phyloP scores from a whole-genome alignment of 2,888 invertebrate species.

The Neoscelio sp. region DNA sequence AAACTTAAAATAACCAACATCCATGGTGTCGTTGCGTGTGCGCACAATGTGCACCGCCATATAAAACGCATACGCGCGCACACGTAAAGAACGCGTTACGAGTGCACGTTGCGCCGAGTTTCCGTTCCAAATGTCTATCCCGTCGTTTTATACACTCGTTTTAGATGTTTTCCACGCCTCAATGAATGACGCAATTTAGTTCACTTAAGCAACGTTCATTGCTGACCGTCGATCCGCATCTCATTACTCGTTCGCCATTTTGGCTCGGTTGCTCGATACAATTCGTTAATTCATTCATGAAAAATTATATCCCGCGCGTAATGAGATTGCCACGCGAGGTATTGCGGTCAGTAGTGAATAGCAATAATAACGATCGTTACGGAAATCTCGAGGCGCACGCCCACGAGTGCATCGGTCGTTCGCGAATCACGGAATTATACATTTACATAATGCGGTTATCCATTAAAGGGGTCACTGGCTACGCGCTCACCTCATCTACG shows the following conservation, averaged over 20 bases:
- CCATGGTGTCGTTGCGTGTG: conserved; percentile 58
- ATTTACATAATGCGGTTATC: conserved; percentile 74
- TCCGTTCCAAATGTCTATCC: conserved; percentile 40
- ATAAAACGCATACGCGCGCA: conserved; percentile 43
- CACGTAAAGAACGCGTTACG: conserved; percentile 25
- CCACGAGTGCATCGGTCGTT: conserved; percentile 72
- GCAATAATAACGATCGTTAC: conserved; percentile 76
- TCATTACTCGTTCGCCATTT: conserved; percentile 15
- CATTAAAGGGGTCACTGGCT: conserved; percentile 63
- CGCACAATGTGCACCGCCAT: conserved; percentile 48
- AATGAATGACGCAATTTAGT: conserved; percentile 30
- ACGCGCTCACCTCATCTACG: conserved; percentile 51
- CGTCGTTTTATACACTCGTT: neutral
- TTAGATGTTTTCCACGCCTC: conserved; percentile 25
- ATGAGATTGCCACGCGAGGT: conserved; percentile 27
- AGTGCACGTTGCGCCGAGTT: conserved; percentile 26
- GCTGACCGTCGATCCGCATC: conserved; percentile 2
- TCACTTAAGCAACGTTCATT: conserved; percentile 25
- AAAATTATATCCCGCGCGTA: conserved; percentile 3
- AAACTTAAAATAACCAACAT: conserved; percentile 10
- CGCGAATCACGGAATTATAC: conserved; percentile 66
- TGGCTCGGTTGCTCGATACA: conserved; percentile 15
- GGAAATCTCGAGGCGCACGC: conserved; percentile 78
- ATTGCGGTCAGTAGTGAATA: conserved; percentile 58
- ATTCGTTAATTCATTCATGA: conserved; percentile 40